Evolutionary conservation across 2,797 vertebrate species (phyloP).

Genomic region (Hydrophis major): DNA sequence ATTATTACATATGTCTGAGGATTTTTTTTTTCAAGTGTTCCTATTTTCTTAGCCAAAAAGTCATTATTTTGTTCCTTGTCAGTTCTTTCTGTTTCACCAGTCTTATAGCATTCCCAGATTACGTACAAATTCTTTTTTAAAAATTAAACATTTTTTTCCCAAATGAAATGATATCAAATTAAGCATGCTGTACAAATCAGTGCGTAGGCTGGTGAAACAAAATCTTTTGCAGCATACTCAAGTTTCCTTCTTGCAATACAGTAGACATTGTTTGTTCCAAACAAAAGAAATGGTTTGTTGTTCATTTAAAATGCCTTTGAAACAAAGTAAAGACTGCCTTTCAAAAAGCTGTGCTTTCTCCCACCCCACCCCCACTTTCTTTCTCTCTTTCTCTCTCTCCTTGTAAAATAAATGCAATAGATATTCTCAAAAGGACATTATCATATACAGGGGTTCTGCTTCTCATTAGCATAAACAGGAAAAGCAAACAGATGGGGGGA

Average conservation of each 20-base stretch:
- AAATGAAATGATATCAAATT: conserved; percentile 67
- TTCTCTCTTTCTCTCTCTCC: not conserved
- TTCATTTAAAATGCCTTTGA: conserved; percentile 50
- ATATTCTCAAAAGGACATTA: conserved; percentile 10
- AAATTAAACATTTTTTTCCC: conserved; percentile 12
- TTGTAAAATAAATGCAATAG: conserved; percentile 3
- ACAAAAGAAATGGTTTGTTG: conserved; percentile 54
- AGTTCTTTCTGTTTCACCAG: not conserved
- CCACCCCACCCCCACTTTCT: no score
- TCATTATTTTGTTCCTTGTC: conserved; percentile 8
- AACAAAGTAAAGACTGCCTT: conserved; percentile 5
- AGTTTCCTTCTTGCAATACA: conserved; percentile 56
- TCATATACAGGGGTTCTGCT: conserved; percentile 7
- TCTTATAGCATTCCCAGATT: not conserved
- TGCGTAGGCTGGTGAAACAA: conserved; percentile 60
- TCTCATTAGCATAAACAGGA: conserved; percentile 21
- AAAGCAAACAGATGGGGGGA: conserved; percentile 15
- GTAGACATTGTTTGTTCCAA: conserved; percentile 55
- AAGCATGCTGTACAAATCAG: conserved; percentile 62
- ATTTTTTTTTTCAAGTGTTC: not conserved
- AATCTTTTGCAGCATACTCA: conserved; percentile 60
- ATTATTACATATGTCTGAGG: not conserved
- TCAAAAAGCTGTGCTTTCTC: not conserved
- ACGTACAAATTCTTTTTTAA: conserved; percentile 36
- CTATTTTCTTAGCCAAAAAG: not conserved